Evolutionary conservation across 2,888 invertebrate genomes (phyloP).

Genomic region (Gerosis bhagava): DNA sequence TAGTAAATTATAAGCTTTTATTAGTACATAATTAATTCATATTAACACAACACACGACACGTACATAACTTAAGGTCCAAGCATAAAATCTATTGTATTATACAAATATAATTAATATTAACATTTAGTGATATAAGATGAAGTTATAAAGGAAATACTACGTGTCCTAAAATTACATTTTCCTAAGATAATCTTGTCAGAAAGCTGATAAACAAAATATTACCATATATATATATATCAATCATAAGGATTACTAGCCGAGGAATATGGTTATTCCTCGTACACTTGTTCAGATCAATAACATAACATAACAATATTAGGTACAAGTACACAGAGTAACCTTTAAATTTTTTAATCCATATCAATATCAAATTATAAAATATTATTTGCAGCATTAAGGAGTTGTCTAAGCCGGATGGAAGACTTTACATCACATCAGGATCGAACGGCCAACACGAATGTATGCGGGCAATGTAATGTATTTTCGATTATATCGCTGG

Average conservation of each 20-base stretch:
- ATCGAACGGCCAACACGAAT: slow-evolving; percentile 15
- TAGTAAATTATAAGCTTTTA: slow-evolving; percentile 10
- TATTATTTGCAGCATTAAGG: slow-evolving; percentile 11
- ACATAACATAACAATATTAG: too few relatives aligned
- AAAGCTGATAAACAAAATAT: too few relatives aligned
- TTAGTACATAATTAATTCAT: slow-evolving; percentile 3
- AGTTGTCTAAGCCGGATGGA: slow-evolving; percentile 33
- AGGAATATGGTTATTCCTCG: too few relatives aligned
- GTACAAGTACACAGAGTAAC: too few relatives aligned
- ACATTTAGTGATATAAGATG: slow-evolving; percentile 11
- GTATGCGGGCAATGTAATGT: not conserved
- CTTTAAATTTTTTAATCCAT: not conserved
- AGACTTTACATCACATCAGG: slow-evolving; percentile 32
- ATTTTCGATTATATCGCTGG: not conserved
- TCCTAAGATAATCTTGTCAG: not conserved
- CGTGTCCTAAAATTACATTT: slow-evolving; percentile 5
- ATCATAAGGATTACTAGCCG: too few relatives aligned
- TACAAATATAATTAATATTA: not conserved
- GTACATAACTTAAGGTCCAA: not conserved
- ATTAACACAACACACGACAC: slow-evolving; percentile 18
- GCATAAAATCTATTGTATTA: slow-evolving; percentile 1
- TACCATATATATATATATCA: too few relatives aligned
- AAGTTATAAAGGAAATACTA: slow-evolving; percentile 13
- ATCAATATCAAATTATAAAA: slow-evolving; percentile 10
- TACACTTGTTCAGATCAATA: too few relatives aligned